Base-by-base conservation (phyloP, 2,797 vertebrate species). In the Centropyge bicolor region DNA sequence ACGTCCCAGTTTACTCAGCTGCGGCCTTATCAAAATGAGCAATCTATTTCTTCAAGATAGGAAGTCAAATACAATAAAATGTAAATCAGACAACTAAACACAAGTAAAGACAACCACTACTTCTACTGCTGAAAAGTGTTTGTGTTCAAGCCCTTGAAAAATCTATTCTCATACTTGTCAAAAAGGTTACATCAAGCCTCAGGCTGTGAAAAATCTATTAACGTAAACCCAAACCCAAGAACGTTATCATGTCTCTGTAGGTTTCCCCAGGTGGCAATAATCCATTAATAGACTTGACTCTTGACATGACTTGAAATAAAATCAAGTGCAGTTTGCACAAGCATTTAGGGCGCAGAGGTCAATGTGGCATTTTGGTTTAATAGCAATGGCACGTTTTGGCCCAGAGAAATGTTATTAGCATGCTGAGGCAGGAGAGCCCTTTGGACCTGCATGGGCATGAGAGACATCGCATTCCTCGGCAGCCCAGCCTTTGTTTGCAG, bases 391-490 rank as follows among this genome's bases (percentile, higher is more conserved):
- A 56, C 31, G 56, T 55, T 81, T 63, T 62, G 36, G 41, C 81
- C 62, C 1, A 17, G 71, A 73, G 57, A 75, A 79, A 86, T 68
- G 77, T 70, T 60, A 76, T 76, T 77, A 61, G 81, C 91, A 75
- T 83, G 91, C 83, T 55, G 75, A 86, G 85, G 81, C 92, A 93
- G 80, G 86, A 88, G 71, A 81, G 64, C 85, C 87, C 80, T 83
- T 79, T 74, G 80, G 84, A 91, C 87, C 78, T 92, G 90, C 88
- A 90, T 35, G 81, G 90, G 82, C 92, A 92, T 3, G 89, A 92
- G 71, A 84, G 27, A 67, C 52, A 17, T 8, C 1, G 8, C 90
- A 92, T 93, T 93, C 91, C 88, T 83, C 71, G 49, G 77, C 74
- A 80, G 69, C 51, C 49, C 55, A 43, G 59, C 24, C 59, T 82